phyloP scores from a whole-genome alignment of 2,113 vertebrate genomes.

The Ia io region DNA sequence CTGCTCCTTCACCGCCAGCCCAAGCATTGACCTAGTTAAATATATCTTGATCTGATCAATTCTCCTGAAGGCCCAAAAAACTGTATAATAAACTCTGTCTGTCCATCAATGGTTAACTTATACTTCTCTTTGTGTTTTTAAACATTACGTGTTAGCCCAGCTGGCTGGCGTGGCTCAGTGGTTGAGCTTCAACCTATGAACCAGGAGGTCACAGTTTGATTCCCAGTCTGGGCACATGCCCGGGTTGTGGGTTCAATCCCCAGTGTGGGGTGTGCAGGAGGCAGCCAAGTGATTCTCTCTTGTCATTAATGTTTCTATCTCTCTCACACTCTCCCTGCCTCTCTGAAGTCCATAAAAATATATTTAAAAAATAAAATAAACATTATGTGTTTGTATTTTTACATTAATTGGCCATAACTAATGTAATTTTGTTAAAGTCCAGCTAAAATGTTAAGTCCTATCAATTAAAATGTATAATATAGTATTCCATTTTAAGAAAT shows the following conservation, averaged over 20 bases:
- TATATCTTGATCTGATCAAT: neutral
- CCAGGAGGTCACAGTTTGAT: no score
- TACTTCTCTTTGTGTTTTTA: neutral
- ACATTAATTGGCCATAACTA: slow-evolving; percentile 7
- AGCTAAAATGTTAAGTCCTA: slow-evolving; percentile 31
- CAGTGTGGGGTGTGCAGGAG: no score
- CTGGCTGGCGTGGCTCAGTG: no score
- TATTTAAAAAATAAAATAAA: no score
- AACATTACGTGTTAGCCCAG: neutral
- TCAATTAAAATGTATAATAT: slow-evolving; percentile 51
- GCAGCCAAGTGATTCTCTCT: no score
- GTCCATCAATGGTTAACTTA: neutral
- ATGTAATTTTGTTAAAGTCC: slow-evolving; percentile 20
- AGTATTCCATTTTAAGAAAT: slow-evolving; percentile 31
- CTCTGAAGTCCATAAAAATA: no score
- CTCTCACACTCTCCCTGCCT: no score
- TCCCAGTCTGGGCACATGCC: no score
- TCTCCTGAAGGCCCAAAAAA: neutral
- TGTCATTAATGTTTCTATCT: no score
- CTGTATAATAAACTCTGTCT: neutral
- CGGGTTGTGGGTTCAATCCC: no score
- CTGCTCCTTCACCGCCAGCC: neutral
- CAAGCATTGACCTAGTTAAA: neutral
- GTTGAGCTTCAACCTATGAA: no score
- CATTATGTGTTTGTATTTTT: slow-evolving; percentile 23